A percentile compares a stretch with the other conserved stretches of the same genome.
Evolutionary conservation across 92 coral and sea anemone species (phyloP).

Genomic region (Porites divaricata): DNA sequence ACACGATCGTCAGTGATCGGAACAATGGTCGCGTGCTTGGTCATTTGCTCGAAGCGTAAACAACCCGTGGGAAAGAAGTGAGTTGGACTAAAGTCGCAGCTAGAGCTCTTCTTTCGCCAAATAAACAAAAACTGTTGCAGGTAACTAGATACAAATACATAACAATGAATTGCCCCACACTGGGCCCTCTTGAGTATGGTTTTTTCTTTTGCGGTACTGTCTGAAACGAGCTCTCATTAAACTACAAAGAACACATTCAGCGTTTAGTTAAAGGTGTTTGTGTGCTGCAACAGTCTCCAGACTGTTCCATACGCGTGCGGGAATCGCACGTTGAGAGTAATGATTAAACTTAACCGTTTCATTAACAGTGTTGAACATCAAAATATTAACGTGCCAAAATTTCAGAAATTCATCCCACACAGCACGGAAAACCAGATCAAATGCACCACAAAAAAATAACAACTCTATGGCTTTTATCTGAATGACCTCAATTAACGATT

Average conservation of each 20-base stretch:
- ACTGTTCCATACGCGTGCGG: not conserved
- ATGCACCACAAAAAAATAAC: not conserved
- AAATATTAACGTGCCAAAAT: too few species aligned
- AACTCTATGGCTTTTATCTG: not conserved
- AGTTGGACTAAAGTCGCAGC: slow-evolving; percentile 15
- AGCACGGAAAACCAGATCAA: too few species aligned
- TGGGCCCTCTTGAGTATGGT: not conserved
- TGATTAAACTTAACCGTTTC: not conserved
- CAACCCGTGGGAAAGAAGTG: slow-evolving; percentile 46
- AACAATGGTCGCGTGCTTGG: slow-evolving; percentile 48
- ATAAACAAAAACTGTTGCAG: slow-evolving; percentile 24
- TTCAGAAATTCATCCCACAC: not conserved
- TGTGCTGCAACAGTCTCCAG: not conserved
- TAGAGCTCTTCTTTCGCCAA: not conserved
- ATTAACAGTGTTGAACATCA: not conserved
- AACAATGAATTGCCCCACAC: not conserved
- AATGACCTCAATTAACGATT: not conserved
- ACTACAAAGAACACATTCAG: not conserved
- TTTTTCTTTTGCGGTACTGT: not conserved
- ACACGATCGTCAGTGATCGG: slow-evolving; percentile 24
- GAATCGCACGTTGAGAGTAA: not conserved
- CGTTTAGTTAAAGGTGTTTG: not conserved
- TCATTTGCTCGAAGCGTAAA: slow-evolving; percentile 25
- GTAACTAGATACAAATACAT: slow-evolving; percentile 3
- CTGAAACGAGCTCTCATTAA: not conserved